Conservation (phyloP, 2,113 vertebrate genomes). For the Sphaerodactylus townsendi region DNA sequence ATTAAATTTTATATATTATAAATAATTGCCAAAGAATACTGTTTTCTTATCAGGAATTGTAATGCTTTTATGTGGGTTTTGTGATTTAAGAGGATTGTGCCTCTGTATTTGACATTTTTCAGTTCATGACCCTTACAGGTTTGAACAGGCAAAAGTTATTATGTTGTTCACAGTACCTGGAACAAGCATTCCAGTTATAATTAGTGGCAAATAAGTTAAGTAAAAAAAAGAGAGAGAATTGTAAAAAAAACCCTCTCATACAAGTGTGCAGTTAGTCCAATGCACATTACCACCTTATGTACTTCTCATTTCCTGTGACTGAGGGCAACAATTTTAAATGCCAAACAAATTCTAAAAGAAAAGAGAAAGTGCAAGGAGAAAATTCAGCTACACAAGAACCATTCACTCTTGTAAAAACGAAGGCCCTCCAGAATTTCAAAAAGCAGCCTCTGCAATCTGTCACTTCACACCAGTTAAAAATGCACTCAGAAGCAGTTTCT, state of each 20-base stretch:
- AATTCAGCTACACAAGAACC: conserved; percentile 46
- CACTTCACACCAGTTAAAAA: conserved; percentile 43
- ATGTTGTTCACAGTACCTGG: too few relatives aligned
- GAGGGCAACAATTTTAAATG: conserved; percentile 17
- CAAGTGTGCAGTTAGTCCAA: conserved; percentile 6
- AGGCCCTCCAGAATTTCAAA: conserved; percentile 48
- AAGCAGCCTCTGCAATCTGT: conserved; percentile 49
- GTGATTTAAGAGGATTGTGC: background rate
- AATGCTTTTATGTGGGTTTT: background rate
- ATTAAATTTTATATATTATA: background rate
- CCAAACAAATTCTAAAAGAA: conserved; percentile 26
- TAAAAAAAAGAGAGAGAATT: conserved; percentile 20
- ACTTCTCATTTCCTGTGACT: conserved; percentile 6
- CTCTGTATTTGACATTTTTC: background rate
- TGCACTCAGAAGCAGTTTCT: conserved; percentile 49
- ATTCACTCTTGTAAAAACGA: conserved; percentile 56
- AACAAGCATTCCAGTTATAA: too few relatives aligned
- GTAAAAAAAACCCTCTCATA: conserved; percentile 14
- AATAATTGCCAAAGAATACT: background rate
- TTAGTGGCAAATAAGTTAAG: background rate
- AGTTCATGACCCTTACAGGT: background rate
- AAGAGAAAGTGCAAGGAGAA: conserved; percentile 9
- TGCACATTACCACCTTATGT: background rate
- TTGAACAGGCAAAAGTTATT: background rate
- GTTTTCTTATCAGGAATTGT: background rate